Percentiles rank a stretch among this genome's conserved stretches.
Conservation (phyloP, 2,888 invertebrate genomes). For the Xestia rhomboidea region DNA sequence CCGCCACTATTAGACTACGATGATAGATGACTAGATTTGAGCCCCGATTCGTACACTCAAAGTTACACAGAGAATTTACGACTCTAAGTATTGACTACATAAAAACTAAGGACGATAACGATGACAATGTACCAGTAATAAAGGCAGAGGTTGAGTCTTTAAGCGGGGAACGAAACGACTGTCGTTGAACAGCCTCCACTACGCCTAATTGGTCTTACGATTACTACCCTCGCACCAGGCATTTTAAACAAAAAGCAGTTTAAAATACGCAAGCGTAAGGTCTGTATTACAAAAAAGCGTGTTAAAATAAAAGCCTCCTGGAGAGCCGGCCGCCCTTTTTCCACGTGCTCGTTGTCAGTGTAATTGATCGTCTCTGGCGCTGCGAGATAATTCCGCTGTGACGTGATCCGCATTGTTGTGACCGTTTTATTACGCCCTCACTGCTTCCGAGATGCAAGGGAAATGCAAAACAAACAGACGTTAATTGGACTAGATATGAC, state of each 20-base stretch:
- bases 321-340: slow-evolving; percentile 78
- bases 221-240: slow-evolving; percentile 67
- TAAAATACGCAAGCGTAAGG: slow-evolving; percentile 73
- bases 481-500: slow-evolving; percentile 79
- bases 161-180: slow-evolving; percentile 75
- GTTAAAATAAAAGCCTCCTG: slow-evolving; percentile 74
- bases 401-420: slow-evolving; percentile 89
- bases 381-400: slow-evolving; percentile 87
- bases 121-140: slow-evolving; percentile 72
- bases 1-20: slow-evolving; percentile 40
- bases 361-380: slow-evolving; percentile 88
- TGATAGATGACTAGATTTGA: slow-evolving; percentile 50
- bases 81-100: slow-evolving; percentile 55
- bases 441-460: slow-evolving; percentile 78
- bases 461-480: slow-evolving; percentile 85
- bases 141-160: slow-evolving; percentile 76
- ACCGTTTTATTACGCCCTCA: slow-evolving; percentile 82
- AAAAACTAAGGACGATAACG: slow-evolving; percentile 68
- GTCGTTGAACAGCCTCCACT: slow-evolving; percentile 73
- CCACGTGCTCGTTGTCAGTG: slow-evolving; percentile 85
- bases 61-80: slow-evolving; percentile 51
- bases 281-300: slow-evolving; percentile 69
- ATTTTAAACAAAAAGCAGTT: slow-evolving; percentile 70
- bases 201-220: slow-evolving; percentile 80
- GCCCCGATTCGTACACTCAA: slow-evolving; percentile 38